These are phyloP conservation scores for Monodelphis domestica DNA, from an alignment of 2,797 vertebrate species.

Conservation along the genomic window DNA sequence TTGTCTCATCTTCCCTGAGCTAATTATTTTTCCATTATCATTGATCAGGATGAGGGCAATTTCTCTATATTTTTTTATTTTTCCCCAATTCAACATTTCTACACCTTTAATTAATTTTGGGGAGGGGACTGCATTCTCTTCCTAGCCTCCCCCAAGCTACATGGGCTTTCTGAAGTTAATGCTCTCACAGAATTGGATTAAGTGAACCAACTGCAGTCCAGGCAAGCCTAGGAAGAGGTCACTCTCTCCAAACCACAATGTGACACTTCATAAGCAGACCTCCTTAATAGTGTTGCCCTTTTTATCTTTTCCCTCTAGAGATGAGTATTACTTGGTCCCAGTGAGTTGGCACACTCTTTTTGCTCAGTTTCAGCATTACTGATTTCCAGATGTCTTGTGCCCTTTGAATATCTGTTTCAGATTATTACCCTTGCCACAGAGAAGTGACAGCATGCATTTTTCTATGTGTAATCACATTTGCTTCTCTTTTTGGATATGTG, in stretches of 20 bases:
- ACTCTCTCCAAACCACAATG: fast-evolving
- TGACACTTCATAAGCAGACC: neutral
- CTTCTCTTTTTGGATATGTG: constrained; percentile 18
- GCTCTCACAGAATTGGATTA: neutral
- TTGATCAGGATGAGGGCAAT: neutral
- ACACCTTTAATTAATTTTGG: neutral
- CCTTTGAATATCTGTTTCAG: constrained; percentile 43
- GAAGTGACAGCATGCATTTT: constrained; percentile 30
- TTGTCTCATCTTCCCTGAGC: neutral
- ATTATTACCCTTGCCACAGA: constrained; percentile 19
- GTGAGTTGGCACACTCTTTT: neutral
- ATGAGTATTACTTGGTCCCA: neutral
- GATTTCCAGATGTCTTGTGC: constrained; percentile 50
- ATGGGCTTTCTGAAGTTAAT: neutral
- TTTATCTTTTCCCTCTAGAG: neutral
- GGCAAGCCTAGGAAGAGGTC: neutral
- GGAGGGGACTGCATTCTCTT: neutral
- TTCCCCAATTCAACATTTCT: neutral
- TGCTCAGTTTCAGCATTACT: neutral
- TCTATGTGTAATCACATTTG: neutral
- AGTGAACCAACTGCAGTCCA: neutral
- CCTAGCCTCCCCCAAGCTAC: neutral
- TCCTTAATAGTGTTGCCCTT: neutral
- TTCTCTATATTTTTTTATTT: neutral
- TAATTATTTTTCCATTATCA: neutral